Base-by-base conservation (phyloP, 2,888 invertebrate species). In the Scrobipalpa atriplicella region DNA sequence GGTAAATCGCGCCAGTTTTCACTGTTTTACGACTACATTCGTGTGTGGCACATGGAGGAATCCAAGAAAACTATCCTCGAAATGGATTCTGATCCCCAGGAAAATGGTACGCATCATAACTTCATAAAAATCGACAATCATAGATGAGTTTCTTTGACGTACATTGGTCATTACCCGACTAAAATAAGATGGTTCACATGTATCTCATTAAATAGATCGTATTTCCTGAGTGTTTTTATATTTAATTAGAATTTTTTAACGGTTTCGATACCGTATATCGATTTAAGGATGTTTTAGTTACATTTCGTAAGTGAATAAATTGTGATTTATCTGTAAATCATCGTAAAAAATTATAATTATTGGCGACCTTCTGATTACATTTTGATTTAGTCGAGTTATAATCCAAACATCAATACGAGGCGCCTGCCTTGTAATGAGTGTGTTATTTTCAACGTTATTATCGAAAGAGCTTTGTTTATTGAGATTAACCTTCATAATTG, bases 1-100 rank as follows among this genome's bases (percentile, higher is more conserved):
- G 81, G 68, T 83, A 84, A 82, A 83, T 78, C 84, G 84, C 87
- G 86, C 86, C 83, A 85, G 81, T 80, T 89, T 85, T 80, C 72
- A 70, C 72, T 73, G 67, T 72, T 77, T 77, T 79, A 75, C 70
- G 71, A 69, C 69, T 68, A 71, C 74, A 68, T 70, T 73, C 71
- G 66, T 74, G 60, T 64, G 66, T 67, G 67, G 66, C 81, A 70
- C 68, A 90, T 89, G 89, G 90, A 88, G 71, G 82, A 86, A 73
- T 80, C 73, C 54, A 78, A 72, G 73, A 75, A 78, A 70, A 79
- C 76, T 63, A 68, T 72, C 58, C 68, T 72, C 66, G 78, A 78
- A 72, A 80, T 81, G 72, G 80, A 80, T 68, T 73, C 80, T 68
- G 75, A 75, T 69, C 66, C 75, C 41, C 78, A 75, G 74, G 73